phyloP scores from a whole-genome alignment of 2,113 vertebrate genomes.

The Alethe castanea region DNA sequence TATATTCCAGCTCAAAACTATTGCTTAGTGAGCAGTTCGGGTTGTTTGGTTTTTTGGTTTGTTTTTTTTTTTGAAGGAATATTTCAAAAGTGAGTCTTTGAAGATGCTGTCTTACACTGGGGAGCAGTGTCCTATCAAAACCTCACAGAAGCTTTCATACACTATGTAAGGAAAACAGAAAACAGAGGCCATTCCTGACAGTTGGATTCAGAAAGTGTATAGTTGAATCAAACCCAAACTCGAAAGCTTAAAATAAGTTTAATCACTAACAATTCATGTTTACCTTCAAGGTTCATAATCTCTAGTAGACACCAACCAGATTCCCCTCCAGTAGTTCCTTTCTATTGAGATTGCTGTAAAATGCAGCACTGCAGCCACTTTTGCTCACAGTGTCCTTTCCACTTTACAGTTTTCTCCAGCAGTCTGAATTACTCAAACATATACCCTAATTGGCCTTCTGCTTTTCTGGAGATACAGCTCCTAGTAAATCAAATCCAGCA shows the following conservation, averaged over 20 bases:
- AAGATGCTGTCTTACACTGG: background rate
- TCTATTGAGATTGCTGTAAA: background rate
- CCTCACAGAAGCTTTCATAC: background rate
- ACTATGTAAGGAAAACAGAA: background rate
- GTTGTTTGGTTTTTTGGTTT: background rate
- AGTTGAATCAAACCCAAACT: background rate
- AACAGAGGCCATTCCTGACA: background rate
- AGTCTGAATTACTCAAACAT: background rate
- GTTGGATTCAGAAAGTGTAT: background rate
- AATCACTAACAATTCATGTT: background rate
- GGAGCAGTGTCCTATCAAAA: background rate
- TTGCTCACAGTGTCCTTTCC: background rate
- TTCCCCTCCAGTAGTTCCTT: background rate
- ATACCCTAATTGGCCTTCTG: background rate
- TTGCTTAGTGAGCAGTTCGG: background rate
- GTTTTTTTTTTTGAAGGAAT: background rate
- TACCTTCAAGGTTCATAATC: background rate
- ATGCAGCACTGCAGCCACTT: background rate
- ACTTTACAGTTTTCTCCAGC: background rate
- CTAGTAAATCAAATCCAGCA: background rate
- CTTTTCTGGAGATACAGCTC: background rate
- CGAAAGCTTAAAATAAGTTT: background rate
- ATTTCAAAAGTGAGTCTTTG: background rate
- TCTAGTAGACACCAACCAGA: background rate
- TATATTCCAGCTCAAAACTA: background rate